phyloP scores from a whole-genome alignment of 2,888 invertebrate species.

The Meghimatium bilineatum region DNA sequence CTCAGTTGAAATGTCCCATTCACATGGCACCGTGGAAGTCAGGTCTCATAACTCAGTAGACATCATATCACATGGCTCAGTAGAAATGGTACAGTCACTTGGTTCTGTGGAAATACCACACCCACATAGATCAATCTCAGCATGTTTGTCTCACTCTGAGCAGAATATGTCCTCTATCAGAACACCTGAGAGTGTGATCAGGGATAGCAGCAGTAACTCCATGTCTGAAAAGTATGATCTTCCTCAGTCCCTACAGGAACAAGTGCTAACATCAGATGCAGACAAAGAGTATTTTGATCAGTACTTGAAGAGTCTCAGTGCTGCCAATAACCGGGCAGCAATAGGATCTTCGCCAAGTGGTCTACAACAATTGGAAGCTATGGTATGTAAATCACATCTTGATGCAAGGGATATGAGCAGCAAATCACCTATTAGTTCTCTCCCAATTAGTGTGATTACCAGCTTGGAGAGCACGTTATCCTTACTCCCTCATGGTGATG shows the following conservation, averaged over 20 bases:
- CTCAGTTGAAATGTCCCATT: constrained; percentile 33
- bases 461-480: constrained; percentile 56
- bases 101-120: constrained; percentile 37
- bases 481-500: constrained; percentile 56
- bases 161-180: constrained; percentile 30
- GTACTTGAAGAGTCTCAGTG: constrained; percentile 69
- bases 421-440: constrained; percentile 47
- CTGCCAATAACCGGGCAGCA: constrained; percentile 46
- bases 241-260: constrained; percentile 41
- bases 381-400: constrained; percentile 54
- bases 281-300: constrained; percentile 71
- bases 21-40: constrained; percentile 35
- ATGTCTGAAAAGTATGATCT: constrained; percentile 39
- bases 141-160: constrained; percentile 40
- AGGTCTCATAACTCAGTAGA: constrained; percentile 27
- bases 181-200: constrained; percentile 37
- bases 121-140: constrained; percentile 31
- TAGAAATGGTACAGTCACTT: constrained; percentile 40
- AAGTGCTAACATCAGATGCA: constrained; percentile 62
- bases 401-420: constrained; percentile 44
- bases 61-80: constrained; percentile 26
- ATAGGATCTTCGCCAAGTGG: constrained; percentile 47
- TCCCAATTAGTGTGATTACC: constrained; percentile 55
- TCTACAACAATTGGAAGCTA: constrained; percentile 53
- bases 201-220: constrained; percentile 30